These are phyloP conservation scores for Willisornis vidua DNA, from an alignment of 2,113 vertebrate species.

Conservation along the genomic window DNA sequence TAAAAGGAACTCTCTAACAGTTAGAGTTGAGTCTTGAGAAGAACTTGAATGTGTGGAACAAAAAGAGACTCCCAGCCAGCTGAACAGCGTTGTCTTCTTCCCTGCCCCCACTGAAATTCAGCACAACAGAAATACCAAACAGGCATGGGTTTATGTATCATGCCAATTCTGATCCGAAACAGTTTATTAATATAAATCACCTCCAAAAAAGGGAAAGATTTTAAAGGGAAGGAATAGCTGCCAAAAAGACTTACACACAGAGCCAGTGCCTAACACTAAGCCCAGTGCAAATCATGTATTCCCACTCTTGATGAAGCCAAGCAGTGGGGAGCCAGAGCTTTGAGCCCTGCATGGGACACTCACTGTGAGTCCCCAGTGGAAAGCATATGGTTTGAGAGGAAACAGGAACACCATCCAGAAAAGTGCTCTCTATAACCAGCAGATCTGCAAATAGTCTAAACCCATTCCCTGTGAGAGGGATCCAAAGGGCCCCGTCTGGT, in stretches of 20 bases:
- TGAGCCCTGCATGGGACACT: constrained; percentile 10
- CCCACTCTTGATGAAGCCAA: constrained; percentile 12
- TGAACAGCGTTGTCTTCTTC: background rate
- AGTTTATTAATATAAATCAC: constrained; percentile 54
- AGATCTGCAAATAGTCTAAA: background rate
- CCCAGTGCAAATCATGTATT: constrained; percentile 24
- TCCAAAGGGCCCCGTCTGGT: background rate
- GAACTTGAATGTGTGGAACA: constrained; percentile 29
- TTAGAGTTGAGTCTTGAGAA: constrained; percentile 28
- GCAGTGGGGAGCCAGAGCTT: constrained; percentile 30
- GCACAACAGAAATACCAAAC: constrained; percentile 47
- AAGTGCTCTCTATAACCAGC: background rate
- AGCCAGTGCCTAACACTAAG: constrained; percentile 25
- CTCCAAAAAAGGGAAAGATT: constrained; percentile 59
- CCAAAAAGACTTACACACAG: constrained; percentile 23
- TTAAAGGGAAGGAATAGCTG: constrained; percentile 24
- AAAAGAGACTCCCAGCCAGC: constrained; percentile 17
- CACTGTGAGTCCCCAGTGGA: background rate
- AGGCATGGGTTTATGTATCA: constrained; percentile 25
- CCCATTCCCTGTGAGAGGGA: background rate
- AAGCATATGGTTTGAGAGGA: constrained; percentile 40
- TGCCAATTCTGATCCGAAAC: constrained; percentile 19
- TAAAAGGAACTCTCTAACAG: constrained; percentile 9
- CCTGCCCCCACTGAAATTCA: constrained; percentile 22
- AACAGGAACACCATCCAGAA: constrained; percentile 13